phyloP scores from a whole-genome alignment of 2,888 invertebrate genomes.

The Lasioglossum lativentre region DNA sequence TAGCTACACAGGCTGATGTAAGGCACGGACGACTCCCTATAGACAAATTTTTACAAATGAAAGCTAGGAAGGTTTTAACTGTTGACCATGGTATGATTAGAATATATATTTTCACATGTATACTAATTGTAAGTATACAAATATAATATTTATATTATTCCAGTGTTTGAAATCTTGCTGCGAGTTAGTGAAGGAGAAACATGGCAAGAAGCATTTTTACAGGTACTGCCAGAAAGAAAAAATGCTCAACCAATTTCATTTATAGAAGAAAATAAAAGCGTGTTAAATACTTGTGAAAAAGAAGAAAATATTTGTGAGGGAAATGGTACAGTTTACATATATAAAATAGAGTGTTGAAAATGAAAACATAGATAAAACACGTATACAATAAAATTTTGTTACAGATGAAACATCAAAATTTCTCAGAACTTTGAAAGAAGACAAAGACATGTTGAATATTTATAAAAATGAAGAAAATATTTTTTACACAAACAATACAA shows the following conservation, averaged over 20 bases:
- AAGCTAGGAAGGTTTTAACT: conserved; percentile 96
- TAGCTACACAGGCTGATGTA: conserved; percentile 92
- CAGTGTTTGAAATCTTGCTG: conserved; percentile 94
- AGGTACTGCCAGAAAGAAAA: conserved; percentile 92
- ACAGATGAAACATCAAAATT: conserved; percentile 82
- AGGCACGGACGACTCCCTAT: conserved; percentile 95
- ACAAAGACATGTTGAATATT: not conserved
- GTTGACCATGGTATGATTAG: conserved; percentile 94
- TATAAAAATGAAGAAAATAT: conserved; percentile 16
- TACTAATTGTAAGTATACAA: conserved; percentile 28
- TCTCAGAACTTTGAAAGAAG: conserved; percentile 69
- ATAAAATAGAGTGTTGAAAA: not conserved
- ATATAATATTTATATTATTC: conserved; percentile 71
- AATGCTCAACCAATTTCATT: conserved; percentile 86
- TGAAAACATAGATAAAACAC: not conserved
- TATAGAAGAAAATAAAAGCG: conserved; percentile 19
- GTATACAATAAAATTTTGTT: conserved; percentile 12
- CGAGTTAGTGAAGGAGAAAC: conserved; percentile 90
- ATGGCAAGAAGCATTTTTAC: conserved; percentile 92
- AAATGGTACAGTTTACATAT: not conserved
- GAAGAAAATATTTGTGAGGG: not conserved
- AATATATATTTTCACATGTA: not conserved
- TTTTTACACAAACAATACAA: not conserved
- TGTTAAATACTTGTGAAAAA: conserved; percentile 8
- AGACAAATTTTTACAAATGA: conserved; percentile 95